Base-by-base conservation (phyloP, 2,113 vertebrate genomes). In the Morone saxatilis region DNA sequence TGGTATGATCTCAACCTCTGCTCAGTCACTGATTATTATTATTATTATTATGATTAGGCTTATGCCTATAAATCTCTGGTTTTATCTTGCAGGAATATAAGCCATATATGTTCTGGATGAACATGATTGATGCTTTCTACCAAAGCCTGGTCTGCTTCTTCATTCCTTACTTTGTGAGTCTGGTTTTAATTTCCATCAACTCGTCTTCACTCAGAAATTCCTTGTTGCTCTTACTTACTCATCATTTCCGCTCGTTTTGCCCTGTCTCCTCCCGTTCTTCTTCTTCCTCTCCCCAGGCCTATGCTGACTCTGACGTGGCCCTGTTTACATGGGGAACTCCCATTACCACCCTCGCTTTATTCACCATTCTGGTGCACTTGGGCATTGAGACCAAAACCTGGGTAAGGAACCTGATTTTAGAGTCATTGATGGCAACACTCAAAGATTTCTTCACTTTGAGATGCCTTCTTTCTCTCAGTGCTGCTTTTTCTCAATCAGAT, bases 361-460 rank as follows among this genome's bases (percentile, higher is more conserved):
- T 99, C 88, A 99, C 97, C 84, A 97, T 99, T 86, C 96, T 99
- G 78, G 84, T 99, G 60, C 98, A 99, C 90, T 93, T 99, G 91
- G 97, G 98, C 48, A 96, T 99, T 50, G 98, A 99, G 94, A 99
- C 98, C 81, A 99, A 97, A 95, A 99, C 98, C 72, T 99, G 98
- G 98, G 98, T 99, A 93, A 97, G 96, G 16, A 45, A 0, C 40
- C 22, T 54, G 0, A 17, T 41, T 60, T 62, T 19, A 20, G n/a
- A 48, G 11, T 31, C 12, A 31, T 1, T 63, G 41, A 76, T 38
- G 41, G 6, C 20, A 36, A 43, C 2, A 19, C 38, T 20, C 0
- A 0, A 45, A 6, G 12, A 38, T 22, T 59, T 56, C 16, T n/a
- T 71, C 67, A 20, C 31, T 19, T 56, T 2, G 14, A 51, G 31